Percentiles rank a stretch among this genome's conserved stretches.
phyloP scores from a whole-genome alignment of 2,888 invertebrate genomes.

The Dynastes tityus region DNA sequence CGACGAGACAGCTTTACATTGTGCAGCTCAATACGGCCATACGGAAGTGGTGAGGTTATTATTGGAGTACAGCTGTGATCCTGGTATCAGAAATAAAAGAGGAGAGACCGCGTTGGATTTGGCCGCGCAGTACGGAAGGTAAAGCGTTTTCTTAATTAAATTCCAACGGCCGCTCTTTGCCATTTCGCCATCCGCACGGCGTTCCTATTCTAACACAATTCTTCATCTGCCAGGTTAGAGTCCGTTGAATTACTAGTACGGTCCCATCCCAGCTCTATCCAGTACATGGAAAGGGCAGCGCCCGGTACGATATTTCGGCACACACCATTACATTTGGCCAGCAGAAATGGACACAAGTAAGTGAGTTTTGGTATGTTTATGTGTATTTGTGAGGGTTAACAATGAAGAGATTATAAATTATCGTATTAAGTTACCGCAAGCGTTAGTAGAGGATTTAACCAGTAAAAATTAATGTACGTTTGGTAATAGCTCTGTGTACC shows the following conservation, averaged over 20 bases:
- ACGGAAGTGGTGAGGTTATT: slow-evolving; percentile 88
- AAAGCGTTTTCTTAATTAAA: slow-evolving; percentile 62
- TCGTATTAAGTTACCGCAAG: no score
- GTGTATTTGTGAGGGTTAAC: not conserved
- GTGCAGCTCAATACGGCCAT: slow-evolving; percentile 95
- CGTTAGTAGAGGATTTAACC: no score
- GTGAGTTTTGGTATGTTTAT: slow-evolving; percentile 62
- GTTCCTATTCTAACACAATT: slow-evolving; percentile 43
- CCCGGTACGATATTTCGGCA: slow-evolving; percentile 76
- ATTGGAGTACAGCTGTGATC: slow-evolving; percentile 89
- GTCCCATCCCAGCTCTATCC: slow-evolving; percentile 87
- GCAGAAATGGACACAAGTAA: slow-evolving; percentile 93
- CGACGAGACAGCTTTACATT: slow-evolving; percentile 93
- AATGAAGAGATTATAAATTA: no score
- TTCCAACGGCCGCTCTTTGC: slow-evolving; percentile 35
- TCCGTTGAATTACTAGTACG: slow-evolving; percentile 90
- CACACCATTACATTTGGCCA: slow-evolving; percentile 94
- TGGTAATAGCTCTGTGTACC: no score
- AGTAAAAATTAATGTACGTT: no score
- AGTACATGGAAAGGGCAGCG: slow-evolving; percentile 77
- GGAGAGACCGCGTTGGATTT: slow-evolving; percentile 95
- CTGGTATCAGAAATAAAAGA: slow-evolving; percentile 87
- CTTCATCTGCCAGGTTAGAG: slow-evolving; percentile 76
- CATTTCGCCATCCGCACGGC: slow-evolving; percentile 10
- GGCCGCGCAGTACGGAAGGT: slow-evolving; percentile 93